Evolutionary conservation across 1,140 invertebrate genomes (phyloP).

Genomic region (Lordiphosa collinella): DNA sequence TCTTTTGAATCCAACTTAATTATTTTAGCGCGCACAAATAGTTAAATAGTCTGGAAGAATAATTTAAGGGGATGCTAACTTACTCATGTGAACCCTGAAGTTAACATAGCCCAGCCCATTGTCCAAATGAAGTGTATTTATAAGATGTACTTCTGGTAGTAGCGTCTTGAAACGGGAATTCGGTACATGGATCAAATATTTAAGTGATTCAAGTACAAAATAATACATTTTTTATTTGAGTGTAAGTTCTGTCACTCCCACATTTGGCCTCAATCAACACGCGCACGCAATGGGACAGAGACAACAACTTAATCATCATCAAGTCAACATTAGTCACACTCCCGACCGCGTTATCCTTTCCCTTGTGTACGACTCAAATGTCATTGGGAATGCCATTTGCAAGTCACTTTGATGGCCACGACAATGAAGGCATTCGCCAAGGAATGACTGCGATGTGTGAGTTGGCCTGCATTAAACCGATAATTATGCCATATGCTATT

Average conservation of each 20-base stretch:
- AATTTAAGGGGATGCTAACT: no score
- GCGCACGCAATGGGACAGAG: slow-evolving; percentile 43
- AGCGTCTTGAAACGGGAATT: no score
- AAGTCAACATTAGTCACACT: slow-evolving; percentile 72
- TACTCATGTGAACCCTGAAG: no score
- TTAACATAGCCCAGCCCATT: no score
- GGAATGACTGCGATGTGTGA: slow-evolving; percentile 23
- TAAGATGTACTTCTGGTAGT: no score
- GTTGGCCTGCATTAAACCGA: slow-evolving; percentile 42
- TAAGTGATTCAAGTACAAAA: no score
- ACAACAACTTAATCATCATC: slow-evolving; percentile 75
- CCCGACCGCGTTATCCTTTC: slow-evolving; percentile 55
- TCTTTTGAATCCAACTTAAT: no score
- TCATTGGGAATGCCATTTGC: slow-evolving; percentile 64
- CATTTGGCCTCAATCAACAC: slow-evolving; percentile 44
- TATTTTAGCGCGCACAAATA: no score
- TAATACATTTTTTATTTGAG: no score
- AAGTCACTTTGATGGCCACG: slow-evolving; percentile 65
- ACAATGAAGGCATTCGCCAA: slow-evolving; percentile 64
- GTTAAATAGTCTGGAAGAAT: no score
- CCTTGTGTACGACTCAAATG: slow-evolving; percentile 43
- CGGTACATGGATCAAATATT: no score
- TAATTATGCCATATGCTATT: slow-evolving; percentile 63
- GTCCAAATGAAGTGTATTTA: no score
- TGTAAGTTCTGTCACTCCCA: slow-evolving; percentile 25